phyloP scores from a whole-genome alignment of 2,113 vertebrate species.

The Toxostoma redivivum region DNA sequence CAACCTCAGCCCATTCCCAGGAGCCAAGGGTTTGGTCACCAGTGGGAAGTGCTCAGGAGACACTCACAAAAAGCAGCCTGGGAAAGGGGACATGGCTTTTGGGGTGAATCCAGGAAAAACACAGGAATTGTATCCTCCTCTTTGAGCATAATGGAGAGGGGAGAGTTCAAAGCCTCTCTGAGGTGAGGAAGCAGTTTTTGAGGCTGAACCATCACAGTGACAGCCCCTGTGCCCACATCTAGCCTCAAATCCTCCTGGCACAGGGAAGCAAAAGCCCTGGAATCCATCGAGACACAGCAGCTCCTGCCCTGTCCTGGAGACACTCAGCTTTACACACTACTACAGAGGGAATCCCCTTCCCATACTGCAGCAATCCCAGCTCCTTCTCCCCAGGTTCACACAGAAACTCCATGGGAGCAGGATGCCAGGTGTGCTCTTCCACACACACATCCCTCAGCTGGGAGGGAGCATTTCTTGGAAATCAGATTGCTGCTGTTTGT shows the following conservation, averaged over 20 bases:
- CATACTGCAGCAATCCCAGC: not conserved
- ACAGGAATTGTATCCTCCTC: not conserved
- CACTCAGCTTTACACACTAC: not conserved
- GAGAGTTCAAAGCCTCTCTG: not conserved
- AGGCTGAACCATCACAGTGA: not conserved
- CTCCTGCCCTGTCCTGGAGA: not conserved
- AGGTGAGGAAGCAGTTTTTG: not conserved
- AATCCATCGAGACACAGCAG: not conserved
- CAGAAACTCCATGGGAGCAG: fast-evolving
- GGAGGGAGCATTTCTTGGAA: not conserved
- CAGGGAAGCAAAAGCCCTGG: not conserved
- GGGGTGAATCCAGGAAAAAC: not conserved
- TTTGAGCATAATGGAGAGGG: fast-evolving
- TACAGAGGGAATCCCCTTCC: not conserved
- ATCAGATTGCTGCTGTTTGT: not conserved
- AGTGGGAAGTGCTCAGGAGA: not conserved
- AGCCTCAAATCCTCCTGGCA: not conserved
- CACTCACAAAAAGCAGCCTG: not conserved
- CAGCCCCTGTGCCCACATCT: not conserved
- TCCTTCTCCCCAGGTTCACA: not conserved
- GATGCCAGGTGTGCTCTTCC: fast-evolving
- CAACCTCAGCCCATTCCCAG: not conserved
- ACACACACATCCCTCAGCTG: fast-evolving
- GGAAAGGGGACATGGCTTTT: not conserved
- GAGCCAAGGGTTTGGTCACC: not conserved